Conservation (phyloP, 2,113 vertebrate genomes). For the Hiodon tergisus region DNA sequence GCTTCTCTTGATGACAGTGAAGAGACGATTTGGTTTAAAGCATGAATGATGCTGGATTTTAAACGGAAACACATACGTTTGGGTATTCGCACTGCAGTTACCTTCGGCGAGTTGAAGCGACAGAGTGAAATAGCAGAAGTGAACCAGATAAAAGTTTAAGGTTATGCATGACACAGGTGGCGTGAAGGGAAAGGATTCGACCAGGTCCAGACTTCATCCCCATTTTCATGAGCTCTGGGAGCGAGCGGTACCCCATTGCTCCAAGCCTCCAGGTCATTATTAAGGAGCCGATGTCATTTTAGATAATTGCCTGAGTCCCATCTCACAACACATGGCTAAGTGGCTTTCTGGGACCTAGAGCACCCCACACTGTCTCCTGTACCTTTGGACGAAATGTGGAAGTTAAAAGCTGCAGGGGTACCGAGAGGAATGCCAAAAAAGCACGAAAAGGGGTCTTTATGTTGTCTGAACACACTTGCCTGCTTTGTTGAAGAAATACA, state of each 20-base stretch:
- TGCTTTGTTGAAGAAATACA: conserved; percentile 29
- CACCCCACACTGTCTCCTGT: not conserved
- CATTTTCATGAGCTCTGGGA: conserved; percentile 19
- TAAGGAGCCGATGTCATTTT: conserved; percentile 24
- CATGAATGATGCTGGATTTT: too few relatives aligned
- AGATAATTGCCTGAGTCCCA: conserved; percentile 21
- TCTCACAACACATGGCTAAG: conserved; percentile 19
- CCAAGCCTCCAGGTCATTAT: conserved; percentile 14
- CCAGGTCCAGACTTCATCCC: conserved; percentile 12
- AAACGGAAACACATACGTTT: too few relatives aligned
- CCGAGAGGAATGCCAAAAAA: conserved; percentile 1
- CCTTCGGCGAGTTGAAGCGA: not conserved
- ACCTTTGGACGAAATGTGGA: not conserved
- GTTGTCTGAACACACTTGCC: not conserved
- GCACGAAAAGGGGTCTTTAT: not conserved
- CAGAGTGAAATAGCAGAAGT: not conserved
- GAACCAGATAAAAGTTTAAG: not conserved
- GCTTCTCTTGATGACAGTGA: too few relatives aligned
- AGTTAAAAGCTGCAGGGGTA: not conserved
- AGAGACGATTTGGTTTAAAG: too few relatives aligned
- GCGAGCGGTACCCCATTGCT: not conserved
- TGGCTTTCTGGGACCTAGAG: conserved; percentile 12
- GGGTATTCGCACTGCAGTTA: not conserved
- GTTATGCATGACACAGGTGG: conserved; percentile 4
- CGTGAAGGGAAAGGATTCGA: not conserved